phyloP scores from a whole-genome alignment of 2,888 invertebrate genomes.

The Platypus cylindrus region DNA sequence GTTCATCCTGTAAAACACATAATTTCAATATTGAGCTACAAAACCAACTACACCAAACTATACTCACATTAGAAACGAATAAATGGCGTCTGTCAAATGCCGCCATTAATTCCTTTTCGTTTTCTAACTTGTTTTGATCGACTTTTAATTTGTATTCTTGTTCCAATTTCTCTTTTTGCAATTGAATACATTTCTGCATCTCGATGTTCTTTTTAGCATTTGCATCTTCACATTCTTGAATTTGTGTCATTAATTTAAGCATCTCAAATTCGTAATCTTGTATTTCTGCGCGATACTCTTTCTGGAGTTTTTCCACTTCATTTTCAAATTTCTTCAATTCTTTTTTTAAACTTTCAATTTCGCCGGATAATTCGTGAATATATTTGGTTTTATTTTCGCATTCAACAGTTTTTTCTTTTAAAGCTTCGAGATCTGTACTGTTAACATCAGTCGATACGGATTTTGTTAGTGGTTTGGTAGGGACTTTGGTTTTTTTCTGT shows the following conservation, averaged over 20 bases:
- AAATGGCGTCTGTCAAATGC: too few species aligned
- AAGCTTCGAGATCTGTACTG: constrained; percentile 27
- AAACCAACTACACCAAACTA: too few species aligned
- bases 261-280: constrained; percentile 28
- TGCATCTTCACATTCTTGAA: constrained; percentile 24
- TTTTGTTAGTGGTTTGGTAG: constrained; percentile 16
- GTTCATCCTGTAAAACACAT: too few species aligned
- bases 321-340: constrained; percentile 34
- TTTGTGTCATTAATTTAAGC: constrained; percentile 26
- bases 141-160: too few species aligned
- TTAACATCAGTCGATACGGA: constrained; percentile 15
- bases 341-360: constrained; percentile 39
- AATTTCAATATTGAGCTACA: too few species aligned
- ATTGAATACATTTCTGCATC: constrained; percentile 17
- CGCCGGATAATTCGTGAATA: constrained; percentile 38
- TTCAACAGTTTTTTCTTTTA: constrained; percentile 42
- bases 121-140: too few species aligned
- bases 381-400: constrained; percentile 40
- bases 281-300: constrained; percentile 25
- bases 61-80: too few species aligned
- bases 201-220: constrained; percentile 20
- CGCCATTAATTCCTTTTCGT: too few species aligned
- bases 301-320: constrained; percentile 23
- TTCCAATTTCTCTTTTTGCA: too few species aligned
- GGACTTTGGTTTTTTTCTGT: constrained; percentile 17